Conservation (phyloP, 2,888 invertebrate genomes). For the Entomobrya proxima region DNA sequence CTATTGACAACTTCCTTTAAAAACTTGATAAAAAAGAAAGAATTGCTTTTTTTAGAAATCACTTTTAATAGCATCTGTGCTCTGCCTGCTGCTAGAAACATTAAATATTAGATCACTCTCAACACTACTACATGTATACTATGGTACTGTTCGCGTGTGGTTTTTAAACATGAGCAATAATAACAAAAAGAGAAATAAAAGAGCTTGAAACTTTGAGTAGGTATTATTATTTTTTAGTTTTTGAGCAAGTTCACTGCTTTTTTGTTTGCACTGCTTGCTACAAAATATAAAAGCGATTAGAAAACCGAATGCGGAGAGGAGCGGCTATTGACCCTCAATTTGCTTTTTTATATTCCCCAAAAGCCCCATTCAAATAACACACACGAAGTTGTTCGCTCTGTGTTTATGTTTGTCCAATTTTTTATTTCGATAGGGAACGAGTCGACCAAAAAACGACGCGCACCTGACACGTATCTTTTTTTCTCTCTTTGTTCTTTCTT, state of each 20-base stretch:
- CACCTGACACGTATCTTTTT: constrained; percentile 38
- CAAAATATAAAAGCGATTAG: constrained; percentile 63
- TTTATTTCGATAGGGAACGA: not conserved
- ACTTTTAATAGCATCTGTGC: too few relatives aligned
- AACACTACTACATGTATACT: not conserved
- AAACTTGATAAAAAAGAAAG: too few relatives aligned
- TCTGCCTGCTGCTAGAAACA: not conserved
- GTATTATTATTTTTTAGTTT: not conserved
- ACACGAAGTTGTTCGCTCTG: not conserved
- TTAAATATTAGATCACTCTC: not conserved
- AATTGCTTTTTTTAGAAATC: too few relatives aligned
- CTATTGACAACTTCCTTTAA: too few relatives aligned
- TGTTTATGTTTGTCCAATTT: constrained; percentile 41
- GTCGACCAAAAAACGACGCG: constrained; percentile 30
- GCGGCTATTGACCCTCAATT: constrained; percentile 64
- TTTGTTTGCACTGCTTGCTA: constrained; percentile 50
- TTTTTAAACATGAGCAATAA: not conserved
- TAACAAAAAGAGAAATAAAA: constrained; percentile 8
- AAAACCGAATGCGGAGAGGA: constrained; percentile 10
- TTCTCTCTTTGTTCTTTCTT: not conserved
- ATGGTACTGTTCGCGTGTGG: constrained; percentile 38
- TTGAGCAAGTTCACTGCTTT: constrained; percentile 17
- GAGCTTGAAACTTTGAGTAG: constrained; percentile 27
- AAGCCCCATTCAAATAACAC: not conserved
- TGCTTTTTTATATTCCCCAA: constrained; percentile 10